Conservation (phyloP, 2,113 vertebrate species). For the Psophia crepitans region DNA sequence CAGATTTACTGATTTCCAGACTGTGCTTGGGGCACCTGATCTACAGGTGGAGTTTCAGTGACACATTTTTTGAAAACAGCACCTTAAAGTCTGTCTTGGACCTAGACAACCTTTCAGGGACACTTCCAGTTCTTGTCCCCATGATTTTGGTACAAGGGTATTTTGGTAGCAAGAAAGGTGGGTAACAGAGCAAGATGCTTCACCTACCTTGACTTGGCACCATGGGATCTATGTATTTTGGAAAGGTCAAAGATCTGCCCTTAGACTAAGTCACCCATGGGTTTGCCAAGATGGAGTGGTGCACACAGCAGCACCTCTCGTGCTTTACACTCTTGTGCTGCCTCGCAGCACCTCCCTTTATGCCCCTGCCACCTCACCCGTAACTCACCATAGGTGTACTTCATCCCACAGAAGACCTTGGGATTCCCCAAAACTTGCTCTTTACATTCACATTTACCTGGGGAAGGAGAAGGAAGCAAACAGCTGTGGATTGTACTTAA, state of each 20-base stretch:
- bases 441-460: constrained; percentile 98
- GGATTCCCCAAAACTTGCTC: constrained; percentile 88
- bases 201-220: neutral
- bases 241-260: neutral
- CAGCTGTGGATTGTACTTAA: neutral
- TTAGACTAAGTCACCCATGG: neutral
- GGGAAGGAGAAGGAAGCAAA: constrained; percentile 45
- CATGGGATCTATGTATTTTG: neutral
- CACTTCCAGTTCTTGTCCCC: neutral
- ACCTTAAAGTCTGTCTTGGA: neutral
- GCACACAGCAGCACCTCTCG: neutral
- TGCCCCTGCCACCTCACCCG: neutral
- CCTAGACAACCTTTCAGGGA: neutral
- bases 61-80: neutral
- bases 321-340: neutral
- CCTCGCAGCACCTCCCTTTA: neutral
- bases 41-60: neutral
- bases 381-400: constrained; percentile 91
- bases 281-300: fast-evolving
- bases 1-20: neutral
- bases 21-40: neutral
- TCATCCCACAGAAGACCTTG: constrained; percentile 92
- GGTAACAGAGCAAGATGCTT: neutral
- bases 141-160: neutral
- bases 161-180: neutral